phyloP scores from a whole-genome alignment of 2,797 vertebrate genomes.

The Bradypus variegatus region DNA sequence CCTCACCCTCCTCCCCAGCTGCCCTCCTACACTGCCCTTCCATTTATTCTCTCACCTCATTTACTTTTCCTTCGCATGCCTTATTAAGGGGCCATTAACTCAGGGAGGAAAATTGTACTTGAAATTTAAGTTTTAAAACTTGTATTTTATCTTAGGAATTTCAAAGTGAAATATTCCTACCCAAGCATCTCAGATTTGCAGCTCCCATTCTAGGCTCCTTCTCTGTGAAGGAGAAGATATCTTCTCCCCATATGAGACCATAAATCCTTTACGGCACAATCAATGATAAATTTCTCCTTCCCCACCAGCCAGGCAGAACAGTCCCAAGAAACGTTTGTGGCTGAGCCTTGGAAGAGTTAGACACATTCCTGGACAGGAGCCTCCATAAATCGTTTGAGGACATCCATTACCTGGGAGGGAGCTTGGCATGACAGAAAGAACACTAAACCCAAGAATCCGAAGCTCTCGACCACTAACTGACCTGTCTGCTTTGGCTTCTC shows the following conservation, averaged over 20 bases:
- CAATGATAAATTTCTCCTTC: not conserved
- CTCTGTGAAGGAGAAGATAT: not conserved
- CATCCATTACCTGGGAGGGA: rapidly evolving
- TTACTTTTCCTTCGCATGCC: not conserved
- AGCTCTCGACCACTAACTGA: not conserved
- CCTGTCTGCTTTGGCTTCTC: not conserved
- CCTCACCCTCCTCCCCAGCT: not conserved
- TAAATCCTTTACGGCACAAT: not conserved
- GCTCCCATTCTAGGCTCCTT: not conserved
- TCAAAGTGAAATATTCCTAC: not conserved
- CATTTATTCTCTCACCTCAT: rapidly evolving
- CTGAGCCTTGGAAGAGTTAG: not conserved
- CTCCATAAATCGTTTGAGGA: not conserved
- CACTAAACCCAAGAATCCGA: not conserved
- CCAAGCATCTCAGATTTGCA: not conserved
- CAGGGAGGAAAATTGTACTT: not conserved
- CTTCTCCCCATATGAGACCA: not conserved
- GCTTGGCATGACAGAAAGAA: not conserved
- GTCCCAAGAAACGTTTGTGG: not conserved
- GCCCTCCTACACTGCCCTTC: no score
- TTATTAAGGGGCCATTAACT: not conserved
- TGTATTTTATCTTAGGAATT: not conserved
- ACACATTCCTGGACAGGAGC: not conserved
- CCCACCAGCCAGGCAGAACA: not conserved
- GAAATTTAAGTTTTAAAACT: not conserved